A percentile compares a stretch with the other conserved stretches of the same genome.
phyloP scores from a whole-genome alignment of 2,113 vertebrate species.

The Brachionichthys hirsutus region DNA sequence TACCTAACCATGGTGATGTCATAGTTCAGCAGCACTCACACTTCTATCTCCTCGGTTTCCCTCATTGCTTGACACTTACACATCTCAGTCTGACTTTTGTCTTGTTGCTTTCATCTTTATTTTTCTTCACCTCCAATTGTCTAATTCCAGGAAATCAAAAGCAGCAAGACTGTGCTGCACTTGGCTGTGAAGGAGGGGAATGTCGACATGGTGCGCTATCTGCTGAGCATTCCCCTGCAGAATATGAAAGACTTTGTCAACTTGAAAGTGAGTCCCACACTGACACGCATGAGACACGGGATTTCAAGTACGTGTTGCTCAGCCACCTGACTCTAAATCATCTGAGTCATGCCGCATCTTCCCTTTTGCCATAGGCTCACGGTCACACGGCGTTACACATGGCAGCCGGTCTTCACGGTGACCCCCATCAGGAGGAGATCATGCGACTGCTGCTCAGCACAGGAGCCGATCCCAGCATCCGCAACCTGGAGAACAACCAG shows the following conservation, averaged over 20 bases:
- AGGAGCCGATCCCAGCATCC: conserved; percentile 85
- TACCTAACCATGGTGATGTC: conserved; percentile 18
- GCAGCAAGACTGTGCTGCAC: conserved; percentile 87
- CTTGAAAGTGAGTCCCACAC: conserved; percentile 82
- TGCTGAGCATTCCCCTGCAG: conserved; percentile 74
- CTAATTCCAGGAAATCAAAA: conserved; percentile 87
- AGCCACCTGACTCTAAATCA: not conserved
- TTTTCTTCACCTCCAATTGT: conserved; percentile 12
- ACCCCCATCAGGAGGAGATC: conserved; percentile 80
- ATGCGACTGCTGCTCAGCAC: conserved; percentile 79
- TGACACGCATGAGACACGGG: not conserved
- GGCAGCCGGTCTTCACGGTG: conserved; percentile 86
- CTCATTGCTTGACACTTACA: conserved; percentile 23
- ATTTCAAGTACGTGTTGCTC: not conserved
- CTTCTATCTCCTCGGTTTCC: conserved; percentile 13
- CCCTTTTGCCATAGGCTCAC: conserved; percentile 78
- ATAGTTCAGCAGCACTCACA: not conserved
- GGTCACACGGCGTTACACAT: conserved; percentile 92
- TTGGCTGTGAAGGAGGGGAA: conserved; percentile 90
- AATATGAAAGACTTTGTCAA: conserved; percentile 85
- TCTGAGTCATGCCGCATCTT: conserved; percentile 8
- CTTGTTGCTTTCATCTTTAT: conserved; percentile 28
- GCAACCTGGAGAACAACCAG: conserved; percentile 91
- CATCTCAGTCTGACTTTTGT: conserved; percentile 12
- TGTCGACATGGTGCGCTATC: conserved; percentile 79